A percentile compares a stretch with the other conserved stretches of the same genome.
Evolutionary conservation across 2,888 invertebrate species (phyloP).

Genomic region (Bugulina stolonifera): DNA sequence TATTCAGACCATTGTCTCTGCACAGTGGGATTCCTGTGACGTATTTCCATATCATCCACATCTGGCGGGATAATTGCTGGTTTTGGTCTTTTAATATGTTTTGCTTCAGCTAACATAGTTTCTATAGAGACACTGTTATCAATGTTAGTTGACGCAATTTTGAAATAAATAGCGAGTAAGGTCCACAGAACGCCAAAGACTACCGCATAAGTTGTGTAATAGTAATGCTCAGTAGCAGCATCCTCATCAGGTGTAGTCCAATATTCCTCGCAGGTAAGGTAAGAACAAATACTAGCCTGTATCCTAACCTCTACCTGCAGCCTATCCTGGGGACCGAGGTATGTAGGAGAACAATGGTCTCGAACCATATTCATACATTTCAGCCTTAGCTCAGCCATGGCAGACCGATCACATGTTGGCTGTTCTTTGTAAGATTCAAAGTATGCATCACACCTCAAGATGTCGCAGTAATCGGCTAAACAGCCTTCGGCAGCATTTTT

Average conservation of each 20-base stretch:
- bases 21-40: background rate
- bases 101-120: background rate
- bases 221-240: background rate
- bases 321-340: background rate
- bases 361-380: conserved; percentile 21
- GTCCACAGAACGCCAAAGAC: background rate
- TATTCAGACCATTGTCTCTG: conserved; percentile 21
- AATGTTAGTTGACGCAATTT: conserved; percentile 13
- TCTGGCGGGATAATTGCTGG: conserved; percentile 19
- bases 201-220: conserved; percentile 12
- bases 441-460: background rate
- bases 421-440: background rate
- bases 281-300: conserved; percentile 13
- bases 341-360: background rate
- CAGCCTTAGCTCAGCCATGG: background rate
- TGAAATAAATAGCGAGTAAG: conserved; percentile 3
- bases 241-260: conserved; percentile 7
- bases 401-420: background rate
- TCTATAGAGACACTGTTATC: conserved; percentile 12
- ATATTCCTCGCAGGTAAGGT: conserved; percentile 18
- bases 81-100: background rate
- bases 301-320: background rate
- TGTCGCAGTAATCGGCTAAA: conserved; percentile 10
- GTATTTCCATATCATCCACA: background rate
- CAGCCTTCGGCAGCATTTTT: background rate